Percentiles rank a stretch among this genome's conserved stretches.
Conservation (phyloP, 2,888 invertebrate genomes). For the Marronus borbonicus region DNA sequence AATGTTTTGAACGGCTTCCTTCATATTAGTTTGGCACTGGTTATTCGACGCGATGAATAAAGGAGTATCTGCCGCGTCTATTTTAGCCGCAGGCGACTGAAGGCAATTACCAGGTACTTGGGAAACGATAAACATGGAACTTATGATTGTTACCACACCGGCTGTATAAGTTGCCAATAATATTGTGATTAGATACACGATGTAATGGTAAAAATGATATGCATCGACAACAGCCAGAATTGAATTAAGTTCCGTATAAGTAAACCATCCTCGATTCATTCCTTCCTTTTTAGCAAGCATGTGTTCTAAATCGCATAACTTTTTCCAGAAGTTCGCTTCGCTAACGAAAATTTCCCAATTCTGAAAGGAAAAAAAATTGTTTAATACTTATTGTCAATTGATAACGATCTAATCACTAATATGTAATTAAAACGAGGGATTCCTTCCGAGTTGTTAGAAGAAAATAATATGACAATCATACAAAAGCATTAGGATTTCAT, state of each 20-base stretch:
- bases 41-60: neutral
- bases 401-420: too few species aligned
- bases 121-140: conserved; percentile 74
- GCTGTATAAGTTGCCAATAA: conserved; percentile 77
- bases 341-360: conserved; percentile 91
- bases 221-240: conserved; percentile 72
- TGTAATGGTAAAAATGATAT: conserved; percentile 70
- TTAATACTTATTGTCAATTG: too few species aligned
- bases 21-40: conserved; percentile 11
- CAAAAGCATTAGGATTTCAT: too few species aligned
- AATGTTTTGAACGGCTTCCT: neutral
- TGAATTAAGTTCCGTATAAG: conserved; percentile 84
- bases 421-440: too few species aligned
- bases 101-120: conserved; percentile 72
- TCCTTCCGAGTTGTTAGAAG: too few species aligned
- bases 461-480: too few species aligned
- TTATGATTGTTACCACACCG: conserved; percentile 75
- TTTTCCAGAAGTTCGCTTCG: conserved; percentile 82
- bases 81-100: conserved; percentile 42
- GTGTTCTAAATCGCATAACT: conserved; percentile 80
- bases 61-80: conserved; percentile 5
- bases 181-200: conserved; percentile 74
- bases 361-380: conserved; percentile 70
- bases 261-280: conserved; percentile 83
- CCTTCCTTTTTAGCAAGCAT: conserved; percentile 84